phyloP scores from a whole-genome alignment of 1,140 invertebrate genomes.

The Ectropis grisescens region DNA sequence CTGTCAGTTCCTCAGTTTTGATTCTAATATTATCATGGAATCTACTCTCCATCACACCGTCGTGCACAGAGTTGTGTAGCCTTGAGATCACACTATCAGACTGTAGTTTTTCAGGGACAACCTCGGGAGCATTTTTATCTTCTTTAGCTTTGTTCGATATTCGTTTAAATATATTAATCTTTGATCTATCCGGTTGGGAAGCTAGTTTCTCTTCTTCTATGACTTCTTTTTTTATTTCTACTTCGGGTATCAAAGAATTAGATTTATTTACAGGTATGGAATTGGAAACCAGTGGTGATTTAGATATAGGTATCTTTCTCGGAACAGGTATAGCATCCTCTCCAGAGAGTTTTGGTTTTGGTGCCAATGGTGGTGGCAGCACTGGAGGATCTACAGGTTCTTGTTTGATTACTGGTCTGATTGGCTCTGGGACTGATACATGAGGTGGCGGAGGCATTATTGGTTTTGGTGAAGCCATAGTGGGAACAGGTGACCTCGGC shows the following conservation, averaged over 20 bases:
- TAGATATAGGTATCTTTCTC: conserved; percentile 58
- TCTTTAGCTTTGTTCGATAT: conserved; percentile 83
- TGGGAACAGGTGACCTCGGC: conserved; percentile 20
- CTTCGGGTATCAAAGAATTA: conserved; percentile 51
- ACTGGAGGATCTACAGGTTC: conserved; percentile 47
- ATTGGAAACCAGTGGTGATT: conserved; percentile 51
- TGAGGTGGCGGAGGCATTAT: conserved; percentile 17
- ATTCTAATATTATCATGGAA: conserved; percentile 32
- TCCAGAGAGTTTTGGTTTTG: conserved; percentile 15
- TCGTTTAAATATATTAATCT: conserved; percentile 89
- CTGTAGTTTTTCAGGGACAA: conserved; percentile 65
- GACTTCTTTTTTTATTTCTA: conserved; percentile 62
- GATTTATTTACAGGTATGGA: conserved; percentile 51
- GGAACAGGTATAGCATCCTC: conserved; percentile 60
- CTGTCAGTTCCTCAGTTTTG: conserved; percentile 40
- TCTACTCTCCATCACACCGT: conserved; percentile 28
- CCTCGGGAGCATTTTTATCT: conserved; percentile 66
- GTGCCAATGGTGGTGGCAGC: conserved; percentile 16
- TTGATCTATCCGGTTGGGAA: conserved; percentile 84
- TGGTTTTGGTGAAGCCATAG: conserved; percentile 10
- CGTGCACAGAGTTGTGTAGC: conserved; percentile 45
- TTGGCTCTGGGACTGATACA: conserved; percentile 20
- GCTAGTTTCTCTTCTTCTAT: conserved; percentile 79
- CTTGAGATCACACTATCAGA: conserved; percentile 62
- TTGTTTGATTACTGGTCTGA: conserved; percentile 50